Conservation (phyloP, 2,888 invertebrate genomes). For the Eupsilia transversa region DNA sequence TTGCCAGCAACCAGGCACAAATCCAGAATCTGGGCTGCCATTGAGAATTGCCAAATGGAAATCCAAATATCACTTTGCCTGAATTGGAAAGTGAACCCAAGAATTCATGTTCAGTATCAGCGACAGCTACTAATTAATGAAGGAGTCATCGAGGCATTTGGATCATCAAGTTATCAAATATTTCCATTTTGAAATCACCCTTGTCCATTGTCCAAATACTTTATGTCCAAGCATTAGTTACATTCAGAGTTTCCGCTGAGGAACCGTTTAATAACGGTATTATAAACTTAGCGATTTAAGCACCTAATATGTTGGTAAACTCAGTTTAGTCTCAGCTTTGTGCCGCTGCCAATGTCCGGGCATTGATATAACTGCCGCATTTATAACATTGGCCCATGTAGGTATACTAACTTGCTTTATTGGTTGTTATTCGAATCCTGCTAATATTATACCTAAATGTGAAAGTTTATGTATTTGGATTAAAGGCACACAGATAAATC, state of each 20-base stretch:
- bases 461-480: too few species aligned
- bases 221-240: constrained; percentile 18
- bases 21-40: too few species aligned
- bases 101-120: too few species aligned
- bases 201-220: not conserved
- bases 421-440: too few species aligned
- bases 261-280: constrained; percentile 45
- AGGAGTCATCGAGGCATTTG: not conserved
- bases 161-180: not conserved
- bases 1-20: too few species aligned
- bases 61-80: too few species aligned
- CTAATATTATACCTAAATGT: too few species aligned
- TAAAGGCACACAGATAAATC: too few species aligned
- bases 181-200: constrained; percentile 15
- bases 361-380: constrained; percentile 31
- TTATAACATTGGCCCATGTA: not conserved
- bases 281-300: constrained; percentile 58
- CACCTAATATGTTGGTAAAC: constrained; percentile 63
- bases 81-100: too few species aligned
- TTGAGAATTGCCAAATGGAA: too few species aligned
- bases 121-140: too few species aligned
- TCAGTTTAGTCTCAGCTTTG: constrained; percentile 52
- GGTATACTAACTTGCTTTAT: too few species aligned
- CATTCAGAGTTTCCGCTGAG: constrained; percentile 12
- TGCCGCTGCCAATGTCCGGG: constrained; percentile 42